A percentile compares a stretch with the other conserved stretches of the same genome.
phyloP scores from a whole-genome alignment of 2,797 vertebrate genomes.

The Heteromormyrus szaboi region DNA sequence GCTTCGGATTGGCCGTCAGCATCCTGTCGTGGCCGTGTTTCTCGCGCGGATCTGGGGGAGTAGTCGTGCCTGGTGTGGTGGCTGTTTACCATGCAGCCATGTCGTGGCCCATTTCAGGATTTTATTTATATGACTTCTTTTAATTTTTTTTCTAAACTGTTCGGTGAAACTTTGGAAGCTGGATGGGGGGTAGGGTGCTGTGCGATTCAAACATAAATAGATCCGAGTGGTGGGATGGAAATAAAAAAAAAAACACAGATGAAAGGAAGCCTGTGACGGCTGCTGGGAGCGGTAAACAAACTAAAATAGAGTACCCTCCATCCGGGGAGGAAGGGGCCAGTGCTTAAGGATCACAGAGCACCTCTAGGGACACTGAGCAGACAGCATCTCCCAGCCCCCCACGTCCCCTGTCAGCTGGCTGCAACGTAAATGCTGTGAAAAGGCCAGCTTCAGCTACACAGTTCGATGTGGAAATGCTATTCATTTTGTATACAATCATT shows the following conservation, averaged over 20 bases:
- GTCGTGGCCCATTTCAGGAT: slow-evolving; percentile 1
- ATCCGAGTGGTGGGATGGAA: background rate
- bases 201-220: slow-evolving; percentile 2
- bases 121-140: background rate
- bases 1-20: slow-evolving; percentile 32
- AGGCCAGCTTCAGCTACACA: background rate
- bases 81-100: background rate
- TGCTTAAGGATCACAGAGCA: background rate
- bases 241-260: background rate
- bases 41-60: background rate
- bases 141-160: background rate
- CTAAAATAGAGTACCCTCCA: slow-evolving; percentile 9
- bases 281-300: background rate
- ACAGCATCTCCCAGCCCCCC: background rate
- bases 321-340: background rate
- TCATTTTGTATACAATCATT: background rate
- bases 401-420: background rate
- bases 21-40: background rate
- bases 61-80: background rate
- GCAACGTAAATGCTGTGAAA: background rate
- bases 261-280: slow-evolving; percentile 3
- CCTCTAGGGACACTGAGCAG: background rate
- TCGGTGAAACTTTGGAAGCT: background rate
- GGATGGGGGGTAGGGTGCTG: background rate
- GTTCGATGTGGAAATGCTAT: background rate